These are phyloP conservation scores for Mastomys coucha DNA, from an alignment of 2,113 vertebrate genomes.

Conservation along the genomic window DNA sequence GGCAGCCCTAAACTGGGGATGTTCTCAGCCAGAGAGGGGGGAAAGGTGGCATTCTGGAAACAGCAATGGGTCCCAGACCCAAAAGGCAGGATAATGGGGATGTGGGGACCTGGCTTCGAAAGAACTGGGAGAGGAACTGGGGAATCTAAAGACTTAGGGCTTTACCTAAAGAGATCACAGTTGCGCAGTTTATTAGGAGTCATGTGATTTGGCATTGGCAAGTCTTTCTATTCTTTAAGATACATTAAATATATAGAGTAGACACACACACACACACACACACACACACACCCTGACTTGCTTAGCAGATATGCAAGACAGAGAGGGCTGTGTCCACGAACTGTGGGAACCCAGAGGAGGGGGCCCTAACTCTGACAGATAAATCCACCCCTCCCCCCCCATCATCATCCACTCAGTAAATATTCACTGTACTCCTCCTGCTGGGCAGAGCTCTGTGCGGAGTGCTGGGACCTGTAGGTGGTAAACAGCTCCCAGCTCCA, in stretches of 20 bases:
- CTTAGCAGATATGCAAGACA: too few species aligned
- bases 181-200: background rate
- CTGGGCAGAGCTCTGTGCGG: background rate
- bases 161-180: background rate
- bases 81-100: background rate
- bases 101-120: background rate
- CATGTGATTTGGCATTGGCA: background rate
- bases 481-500: fast-evolving
- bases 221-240: background rate
- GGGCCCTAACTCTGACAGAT: background rate
- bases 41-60: background rate
- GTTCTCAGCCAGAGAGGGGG: background rate
- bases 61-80: background rate
- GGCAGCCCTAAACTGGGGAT: background rate
- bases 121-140: background rate
- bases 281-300: too few species aligned
- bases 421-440: background rate
- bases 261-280: too few species aligned
- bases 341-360: background rate
- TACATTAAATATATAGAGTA: too few species aligned
- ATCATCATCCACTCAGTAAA: background rate
- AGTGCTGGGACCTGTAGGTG: background rate
- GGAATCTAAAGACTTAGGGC: background rate
- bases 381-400: fast-evolving
- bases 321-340: background rate